phyloP scores from a whole-genome alignment of 2,113 vertebrate genomes.

The Columbina picui region DNA sequence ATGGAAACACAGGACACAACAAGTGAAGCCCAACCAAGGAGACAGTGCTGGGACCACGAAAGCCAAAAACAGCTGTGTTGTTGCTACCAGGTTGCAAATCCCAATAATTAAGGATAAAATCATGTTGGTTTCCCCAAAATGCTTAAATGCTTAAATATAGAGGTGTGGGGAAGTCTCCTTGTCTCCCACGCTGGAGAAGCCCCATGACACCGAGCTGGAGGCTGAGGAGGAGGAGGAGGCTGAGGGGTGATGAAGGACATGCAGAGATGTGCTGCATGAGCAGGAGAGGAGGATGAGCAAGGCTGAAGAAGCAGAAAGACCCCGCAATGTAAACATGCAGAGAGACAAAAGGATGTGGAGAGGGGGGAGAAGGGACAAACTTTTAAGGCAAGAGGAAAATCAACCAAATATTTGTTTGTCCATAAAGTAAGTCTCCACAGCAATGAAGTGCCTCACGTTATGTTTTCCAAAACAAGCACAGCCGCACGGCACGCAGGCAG shows the following conservation, averaged over 20 bases:
- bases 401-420: constrained; percentile 48
- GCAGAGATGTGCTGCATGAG: background rate
- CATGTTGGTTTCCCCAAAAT: background rate
- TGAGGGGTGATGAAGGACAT: background rate
- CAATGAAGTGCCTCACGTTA: background rate
- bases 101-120: background rate
- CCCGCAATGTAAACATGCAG: background rate
- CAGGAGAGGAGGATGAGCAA: background rate
- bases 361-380: background rate
- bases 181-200: background rate
- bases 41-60: rapidly evolving
- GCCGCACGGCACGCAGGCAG: rapidly evolving
- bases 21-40: background rate
- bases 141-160: background rate
- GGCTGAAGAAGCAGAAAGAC: background rate
- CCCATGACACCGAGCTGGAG: background rate
- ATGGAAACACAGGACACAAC: rapidly evolving
- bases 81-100: background rate
- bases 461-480: background rate
- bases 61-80: background rate
- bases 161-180: background rate
- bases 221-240: background rate
- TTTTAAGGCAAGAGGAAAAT: background rate
- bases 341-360: background rate
- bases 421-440: background rate